Evolutionary conservation across 2,113 vertebrate species (phyloP).

Genomic region (Sebastes fasciatus): DNA sequence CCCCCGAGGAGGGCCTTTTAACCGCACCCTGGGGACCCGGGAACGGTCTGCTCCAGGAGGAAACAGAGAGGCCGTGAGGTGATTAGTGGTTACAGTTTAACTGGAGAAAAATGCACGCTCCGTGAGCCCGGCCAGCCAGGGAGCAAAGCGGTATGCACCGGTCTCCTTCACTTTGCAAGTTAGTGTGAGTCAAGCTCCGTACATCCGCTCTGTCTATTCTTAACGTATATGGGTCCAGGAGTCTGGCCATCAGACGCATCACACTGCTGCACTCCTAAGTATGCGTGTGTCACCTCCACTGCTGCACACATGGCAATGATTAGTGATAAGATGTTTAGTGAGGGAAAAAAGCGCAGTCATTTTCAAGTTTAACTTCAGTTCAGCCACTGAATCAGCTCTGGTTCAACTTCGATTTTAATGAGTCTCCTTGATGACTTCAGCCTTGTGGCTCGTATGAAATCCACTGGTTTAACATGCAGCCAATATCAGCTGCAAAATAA

Average conservation of each 20-base stretch:
- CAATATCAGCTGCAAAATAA: background rate
- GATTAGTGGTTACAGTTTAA: conserved; percentile 88
- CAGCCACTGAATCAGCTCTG: conserved; percentile 12
- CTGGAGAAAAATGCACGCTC: conserved; percentile 84
- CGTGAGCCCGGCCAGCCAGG: conserved; percentile 68
- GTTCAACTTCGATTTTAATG: conserved; percentile 25
- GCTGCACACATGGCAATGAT: conserved; percentile 58
- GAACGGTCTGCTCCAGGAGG: conserved; percentile 77
- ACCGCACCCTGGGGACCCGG: conserved; percentile 59
- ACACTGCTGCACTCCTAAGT: conserved; percentile 16
- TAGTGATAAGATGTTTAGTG: conserved; percentile 40
- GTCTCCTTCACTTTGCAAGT: conserved; percentile 61
- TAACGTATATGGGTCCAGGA: conserved; percentile 36
- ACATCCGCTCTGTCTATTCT: conserved; percentile 55
- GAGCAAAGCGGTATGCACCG: conserved; percentile 67
- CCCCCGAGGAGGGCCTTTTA: conserved; percentile 41
- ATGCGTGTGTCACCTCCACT: conserved; percentile 57
- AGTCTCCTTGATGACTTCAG: background rate
- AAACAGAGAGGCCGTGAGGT: conserved; percentile 79
- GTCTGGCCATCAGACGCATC: conserved; percentile 52
- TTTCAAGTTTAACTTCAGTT: conserved; percentile 21
- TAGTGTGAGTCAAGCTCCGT: conserved; percentile 68
- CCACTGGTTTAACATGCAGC: background rate
- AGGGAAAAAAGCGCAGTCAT: conserved; percentile 27
- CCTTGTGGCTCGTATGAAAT: background rate